Evolutionary conservation across 2,797 vertebrate species (phyloP).

Genomic region (Alauda arvensis): DNA sequence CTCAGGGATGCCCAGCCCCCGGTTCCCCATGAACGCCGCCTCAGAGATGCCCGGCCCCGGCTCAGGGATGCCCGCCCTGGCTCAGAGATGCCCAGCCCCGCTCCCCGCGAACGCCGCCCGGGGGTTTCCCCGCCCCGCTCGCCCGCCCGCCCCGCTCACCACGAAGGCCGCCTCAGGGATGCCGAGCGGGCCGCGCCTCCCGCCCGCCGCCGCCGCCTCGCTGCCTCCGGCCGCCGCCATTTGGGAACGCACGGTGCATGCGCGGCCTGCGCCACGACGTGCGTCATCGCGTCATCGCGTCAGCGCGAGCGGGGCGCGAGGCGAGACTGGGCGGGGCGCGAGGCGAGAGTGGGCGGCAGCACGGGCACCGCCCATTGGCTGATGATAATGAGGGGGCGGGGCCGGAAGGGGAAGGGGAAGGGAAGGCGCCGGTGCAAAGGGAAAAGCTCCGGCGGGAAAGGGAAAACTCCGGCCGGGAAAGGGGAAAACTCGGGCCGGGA

Average conservation of each 20-base stretch:
- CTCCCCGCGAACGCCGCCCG: background rate
- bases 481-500: no score
- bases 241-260: constrained; percentile 47
- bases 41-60: background rate
- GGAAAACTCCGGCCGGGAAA: no score
- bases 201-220: constrained; percentile 75
- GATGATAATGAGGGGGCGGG: background rate
- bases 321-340: background rate
- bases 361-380: background rate
- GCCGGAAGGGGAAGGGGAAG: no score
- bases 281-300: fast-evolving
- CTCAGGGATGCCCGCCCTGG: background rate
- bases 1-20: background rate
- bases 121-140: background rate
- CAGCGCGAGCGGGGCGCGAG: background rate
- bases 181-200: constrained; percentile 84
- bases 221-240: constrained; percentile 82
- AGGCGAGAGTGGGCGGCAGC: background rate
- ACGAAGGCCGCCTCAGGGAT: constrained; percentile 93
- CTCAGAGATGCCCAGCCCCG: background rate
- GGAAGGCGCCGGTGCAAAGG: no score
- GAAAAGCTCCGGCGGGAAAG: background rate
- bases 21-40: constrained; percentile 23
- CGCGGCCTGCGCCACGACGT: background rate
- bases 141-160: constrained; percentile 71